phyloP scores from a whole-genome alignment of 2,113 vertebrate genomes.

The Sitta europaea region DNA sequence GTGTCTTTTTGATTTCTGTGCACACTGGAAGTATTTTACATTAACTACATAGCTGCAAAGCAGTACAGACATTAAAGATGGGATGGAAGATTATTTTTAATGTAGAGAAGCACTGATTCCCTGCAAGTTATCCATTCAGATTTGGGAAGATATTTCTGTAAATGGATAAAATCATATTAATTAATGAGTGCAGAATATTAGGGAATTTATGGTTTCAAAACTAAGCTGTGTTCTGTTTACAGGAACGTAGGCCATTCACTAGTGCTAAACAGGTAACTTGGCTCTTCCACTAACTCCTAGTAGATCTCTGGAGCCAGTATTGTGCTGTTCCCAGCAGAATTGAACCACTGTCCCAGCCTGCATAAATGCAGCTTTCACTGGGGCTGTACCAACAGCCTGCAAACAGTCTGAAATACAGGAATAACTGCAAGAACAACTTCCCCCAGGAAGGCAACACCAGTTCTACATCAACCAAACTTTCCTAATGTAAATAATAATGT shows the following conservation, averaged over 20 bases:
- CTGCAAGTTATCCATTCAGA: not conserved
- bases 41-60: not conserved
- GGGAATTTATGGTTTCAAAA: not conserved
- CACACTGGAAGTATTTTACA: not conserved
- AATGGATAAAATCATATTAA: not conserved
- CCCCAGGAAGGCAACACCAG: not conserved
- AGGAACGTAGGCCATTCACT: not conserved
- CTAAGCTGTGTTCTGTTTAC: not conserved
- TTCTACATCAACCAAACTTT: not conserved
- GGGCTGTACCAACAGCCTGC: not conserved
- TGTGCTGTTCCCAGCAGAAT: not conserved
- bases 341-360: not conserved
- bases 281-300: not conserved
- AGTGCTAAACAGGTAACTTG: not conserved
- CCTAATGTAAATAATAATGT: not conserved
- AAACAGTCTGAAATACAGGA: not conserved
- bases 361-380: not conserved
- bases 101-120: not conserved
- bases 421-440: not conserved
- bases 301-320: not conserved
- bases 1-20: not conserved
- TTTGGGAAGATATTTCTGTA: not conserved
- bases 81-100: not conserved
- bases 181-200: not conserved
- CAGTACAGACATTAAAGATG: not conserved